phyloP scores from a whole-genome alignment of 2,888 invertebrate genomes.

The Drosophila diplacantha region DNA sequence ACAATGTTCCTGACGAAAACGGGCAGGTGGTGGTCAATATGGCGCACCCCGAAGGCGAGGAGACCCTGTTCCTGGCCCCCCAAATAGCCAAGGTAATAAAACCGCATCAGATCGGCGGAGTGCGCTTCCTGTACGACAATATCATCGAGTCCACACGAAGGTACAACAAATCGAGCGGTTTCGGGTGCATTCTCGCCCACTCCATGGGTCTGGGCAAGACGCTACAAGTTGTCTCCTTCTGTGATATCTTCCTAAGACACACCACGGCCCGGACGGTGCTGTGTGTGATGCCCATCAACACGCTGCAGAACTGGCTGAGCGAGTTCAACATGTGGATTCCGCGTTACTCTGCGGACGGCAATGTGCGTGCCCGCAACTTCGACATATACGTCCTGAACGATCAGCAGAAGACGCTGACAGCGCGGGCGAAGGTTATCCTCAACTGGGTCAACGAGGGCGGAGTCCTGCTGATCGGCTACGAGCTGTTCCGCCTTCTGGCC shows the following conservation, averaged over 20 bases:
- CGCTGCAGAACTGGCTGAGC: conserved; percentile 97
- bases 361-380: conserved; percentile 89
- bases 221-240: conserved; percentile 95
- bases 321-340: conserved; percentile 99
- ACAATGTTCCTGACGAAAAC: conserved; percentile 93
- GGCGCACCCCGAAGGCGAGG: conserved; percentile 93
- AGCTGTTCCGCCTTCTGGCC: conserved; percentile 94
- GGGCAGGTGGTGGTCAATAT: conserved; percentile 95
- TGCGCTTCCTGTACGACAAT: conserved; percentile 97
- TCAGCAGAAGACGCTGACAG: conserved; percentile 92
- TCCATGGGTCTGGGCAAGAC: conserved; percentile 99
- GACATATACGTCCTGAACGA: conserved; percentile 95
- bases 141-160: conserved; percentile 94
- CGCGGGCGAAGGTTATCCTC: conserved; percentile 90
- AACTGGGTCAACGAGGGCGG: conserved; percentile 94
- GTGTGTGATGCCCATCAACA: conserved; percentile 99
- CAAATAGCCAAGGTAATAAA: conserved; percentile 94
- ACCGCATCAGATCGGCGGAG: conserved; percentile 98
- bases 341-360: conserved; percentile 81
- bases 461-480: conserved; percentile 97
- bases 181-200: conserved; percentile 98
- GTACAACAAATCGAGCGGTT: conserved; percentile 91
- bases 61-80: conserved; percentile 93
- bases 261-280: conserved; percentile 92
- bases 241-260: conserved; percentile 95